phyloP scores from a whole-genome alignment of 1,140 invertebrate species.

The Ceratoteleas bidentatus region DNA sequence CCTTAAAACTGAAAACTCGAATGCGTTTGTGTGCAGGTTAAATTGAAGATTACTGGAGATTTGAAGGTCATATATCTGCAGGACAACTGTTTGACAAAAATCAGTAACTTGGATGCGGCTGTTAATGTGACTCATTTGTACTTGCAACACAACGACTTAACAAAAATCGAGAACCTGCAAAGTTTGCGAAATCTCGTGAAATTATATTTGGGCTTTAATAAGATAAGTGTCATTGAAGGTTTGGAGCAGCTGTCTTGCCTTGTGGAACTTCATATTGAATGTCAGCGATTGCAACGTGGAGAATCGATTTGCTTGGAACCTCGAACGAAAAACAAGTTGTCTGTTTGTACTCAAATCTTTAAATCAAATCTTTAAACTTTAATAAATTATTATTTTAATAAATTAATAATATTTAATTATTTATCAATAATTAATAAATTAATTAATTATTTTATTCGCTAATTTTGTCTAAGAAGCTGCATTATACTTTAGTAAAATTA shows the following conservation, averaged over 20 bases:
- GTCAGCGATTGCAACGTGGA: conserved; percentile 82
- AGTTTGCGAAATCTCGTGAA: conserved; percentile 83
- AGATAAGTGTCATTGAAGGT: conserved; percentile 86
- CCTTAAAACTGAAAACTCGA: too few species aligned
- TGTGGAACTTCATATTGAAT: conserved; percentile 86
- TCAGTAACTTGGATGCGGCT: conserved; percentile 83
- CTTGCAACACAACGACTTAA: conserved; percentile 86
- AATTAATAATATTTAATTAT: neutral
- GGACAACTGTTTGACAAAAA: conserved; percentile 83
- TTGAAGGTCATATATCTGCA: conserved; percentile 85
- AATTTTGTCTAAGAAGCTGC: too few species aligned
- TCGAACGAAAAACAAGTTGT: conserved; percentile 82
- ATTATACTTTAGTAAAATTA: too few species aligned
- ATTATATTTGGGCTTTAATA: conserved; percentile 86
- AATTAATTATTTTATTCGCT: neutral
- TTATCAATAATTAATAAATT: neutral
- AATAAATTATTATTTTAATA: conserved; percentile 4
- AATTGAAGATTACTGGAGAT: conserved; percentile 79
- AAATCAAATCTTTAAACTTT: too few species aligned
- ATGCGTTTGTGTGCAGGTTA: conserved; percentile 78
- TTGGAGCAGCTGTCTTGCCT: conserved; percentile 83
- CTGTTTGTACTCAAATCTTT: conserved; percentile 78
- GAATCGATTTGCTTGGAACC: conserved; percentile 87
- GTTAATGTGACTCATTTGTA: conserved; percentile 85
- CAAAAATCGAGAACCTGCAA: conserved; percentile 84